Base-by-base conservation (phyloP, 2,888 invertebrate species). In the Drosophila cracens region DNA sequence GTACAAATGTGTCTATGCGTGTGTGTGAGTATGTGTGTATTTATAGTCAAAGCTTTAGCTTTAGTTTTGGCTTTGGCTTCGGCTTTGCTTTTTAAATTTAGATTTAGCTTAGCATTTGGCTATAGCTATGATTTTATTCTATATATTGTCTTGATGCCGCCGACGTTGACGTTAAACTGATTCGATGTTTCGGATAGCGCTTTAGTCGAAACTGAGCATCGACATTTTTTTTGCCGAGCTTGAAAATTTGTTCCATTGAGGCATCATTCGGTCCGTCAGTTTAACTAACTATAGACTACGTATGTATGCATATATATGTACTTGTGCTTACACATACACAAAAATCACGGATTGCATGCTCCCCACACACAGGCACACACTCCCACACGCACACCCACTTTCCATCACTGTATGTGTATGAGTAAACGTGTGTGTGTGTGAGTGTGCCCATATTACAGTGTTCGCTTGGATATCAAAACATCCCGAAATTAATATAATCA, bases 131-230 rank as follows among this genome's bases (percentile, higher is more conserved):
- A 33, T 51, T 74, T 65, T 38, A 56, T 60, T 73, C 61, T 78
- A 58, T 76, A 79, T 89, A 89, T 90, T 90, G 89, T 90, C 90
- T 87, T 87, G 90, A 86, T 87, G 87, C 90, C 90, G 89, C 87
- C 90, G 87, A 86, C 87, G 90, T 87, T 90, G 90, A 89, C 89
- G 89, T 90, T 87, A 89, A 87, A 87, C 87, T 87, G 87, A 87
- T 89, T 87, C 87, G 77, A 84, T 89, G 89, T 90, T 87, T 90
- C 74, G 82, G 78, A 68, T 73, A 81, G 87, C 74, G 84, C 79
- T 87, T 87, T 79, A 87, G 88, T 85, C 86, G 80, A 87, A 87
- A 79, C 88, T 87, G 70, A 87, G 90, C 90, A 76, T 74, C 67
- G 78, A 81, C 71, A 67, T 60, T 80, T 64, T 68, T 25, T 56